Conservation (phyloP, 2,888 invertebrate species). For the Andrena marginata region DNA sequence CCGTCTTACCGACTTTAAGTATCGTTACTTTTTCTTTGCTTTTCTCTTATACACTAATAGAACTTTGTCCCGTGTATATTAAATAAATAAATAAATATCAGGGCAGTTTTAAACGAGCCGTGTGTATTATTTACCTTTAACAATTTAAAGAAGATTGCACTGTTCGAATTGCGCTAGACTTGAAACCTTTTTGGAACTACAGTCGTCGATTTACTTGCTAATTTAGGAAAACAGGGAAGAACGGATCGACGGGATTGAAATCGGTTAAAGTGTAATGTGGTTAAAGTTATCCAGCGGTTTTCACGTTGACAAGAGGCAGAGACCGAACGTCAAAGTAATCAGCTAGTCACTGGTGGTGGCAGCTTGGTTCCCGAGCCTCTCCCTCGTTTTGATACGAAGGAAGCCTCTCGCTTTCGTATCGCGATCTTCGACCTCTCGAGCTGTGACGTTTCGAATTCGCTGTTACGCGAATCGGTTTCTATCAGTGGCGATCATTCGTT, state of each 20-base stretch:
- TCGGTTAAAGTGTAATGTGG: neutral
- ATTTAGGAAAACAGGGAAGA: neutral
- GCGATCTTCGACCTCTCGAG: conserved; percentile 64
- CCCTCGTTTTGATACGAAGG: conserved; percentile 61
- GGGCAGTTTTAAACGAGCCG: neutral
- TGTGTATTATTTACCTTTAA: neutral
- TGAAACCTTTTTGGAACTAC: neutral
- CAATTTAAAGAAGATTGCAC: neutral
- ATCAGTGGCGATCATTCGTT: conserved; percentile 26
- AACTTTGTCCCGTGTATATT: no score
- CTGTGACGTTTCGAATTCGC: conserved; percentile 2
- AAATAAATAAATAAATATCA: neutral
- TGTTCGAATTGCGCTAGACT: neutral
- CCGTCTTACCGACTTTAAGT: neutral
- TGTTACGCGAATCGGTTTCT: neutral
- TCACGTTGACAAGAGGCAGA: neutral
- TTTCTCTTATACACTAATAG: no score
- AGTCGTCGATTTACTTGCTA: neutral
- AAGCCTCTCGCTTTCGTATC: conserved; percentile 52
- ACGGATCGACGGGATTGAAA: no score
- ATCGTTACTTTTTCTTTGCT: no score
- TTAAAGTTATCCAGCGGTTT: neutral
- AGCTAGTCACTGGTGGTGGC: conserved; percentile 30
- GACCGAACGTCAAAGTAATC: neutral
- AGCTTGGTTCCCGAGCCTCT: conserved; percentile 11